Evolutionary conservation across 2,888 invertebrate genomes (phyloP).

Genomic region (Plebejus anna): DNA sequence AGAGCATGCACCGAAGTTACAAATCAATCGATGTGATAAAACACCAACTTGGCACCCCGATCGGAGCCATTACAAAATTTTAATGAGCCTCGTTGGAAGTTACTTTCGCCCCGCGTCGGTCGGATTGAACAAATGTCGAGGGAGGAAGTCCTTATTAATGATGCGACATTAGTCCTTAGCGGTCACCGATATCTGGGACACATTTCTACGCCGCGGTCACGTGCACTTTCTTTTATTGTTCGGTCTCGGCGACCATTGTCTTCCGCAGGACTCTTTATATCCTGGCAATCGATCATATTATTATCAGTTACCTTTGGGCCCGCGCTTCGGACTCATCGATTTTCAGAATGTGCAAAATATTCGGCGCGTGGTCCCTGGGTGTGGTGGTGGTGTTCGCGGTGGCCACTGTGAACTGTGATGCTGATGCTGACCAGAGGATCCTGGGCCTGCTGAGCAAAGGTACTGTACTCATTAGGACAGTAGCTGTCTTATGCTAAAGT

Average conservation of each 20-base stretch:
- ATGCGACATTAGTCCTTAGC: slow-evolving; percentile 67
- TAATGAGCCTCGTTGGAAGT: slow-evolving; percentile 32
- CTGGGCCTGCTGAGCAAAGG: slow-evolving; percentile 59
- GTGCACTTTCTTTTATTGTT: slow-evolving; percentile 73
- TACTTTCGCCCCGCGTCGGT: slow-evolving; percentile 62
- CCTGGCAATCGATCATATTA: slow-evolving; percentile 60
- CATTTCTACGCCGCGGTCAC: slow-evolving; percentile 70
- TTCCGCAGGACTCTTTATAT: slow-evolving; percentile 73
- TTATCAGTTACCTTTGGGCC: slow-evolving; percentile 63
- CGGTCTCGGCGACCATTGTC: slow-evolving; percentile 70
- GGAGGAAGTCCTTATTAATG: slow-evolving; percentile 60
- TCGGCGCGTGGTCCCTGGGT: slow-evolving; percentile 57
- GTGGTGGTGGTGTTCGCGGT: slow-evolving; percentile 59
- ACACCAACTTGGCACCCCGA: not conserved
- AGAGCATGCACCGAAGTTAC: not conserved
- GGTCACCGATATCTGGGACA: slow-evolving; percentile 60
- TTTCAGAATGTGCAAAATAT: slow-evolving; percentile 63
- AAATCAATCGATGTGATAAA: slow-evolving; percentile 18
- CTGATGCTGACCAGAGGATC: slow-evolving; percentile 42
- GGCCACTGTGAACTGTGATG: slow-evolving; percentile 58
- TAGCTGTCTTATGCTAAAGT: not conserved
- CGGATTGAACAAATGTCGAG: slow-evolving; percentile 54
- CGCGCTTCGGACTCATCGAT: slow-evolving; percentile 44
- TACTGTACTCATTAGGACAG: slow-evolving; percentile 38
- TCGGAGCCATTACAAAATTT: slow-evolving; percentile 8